These are phyloP conservation scores for Brachypodius melanocephalos DNA, from an alignment of 2,113 vertebrate genomes.

Conservation along the genomic window DNA sequence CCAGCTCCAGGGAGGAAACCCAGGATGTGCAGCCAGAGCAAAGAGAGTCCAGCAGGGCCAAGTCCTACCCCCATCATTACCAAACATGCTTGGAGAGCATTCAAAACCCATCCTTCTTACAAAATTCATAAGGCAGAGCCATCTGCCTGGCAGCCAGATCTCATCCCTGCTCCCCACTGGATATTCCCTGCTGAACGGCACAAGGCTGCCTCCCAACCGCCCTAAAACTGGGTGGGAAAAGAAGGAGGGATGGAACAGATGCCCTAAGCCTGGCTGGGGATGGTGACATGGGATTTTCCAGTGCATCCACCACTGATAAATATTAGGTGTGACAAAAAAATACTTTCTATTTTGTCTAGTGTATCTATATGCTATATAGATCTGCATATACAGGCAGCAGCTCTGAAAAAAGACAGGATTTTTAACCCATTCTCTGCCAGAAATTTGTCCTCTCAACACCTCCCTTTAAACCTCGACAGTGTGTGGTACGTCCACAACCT, in stretches of 20 bases:
- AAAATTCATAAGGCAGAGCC: constrained; percentile 16
- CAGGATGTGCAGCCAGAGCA: neutral
- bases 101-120: neutral
- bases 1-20: neutral
- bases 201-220: neutral
- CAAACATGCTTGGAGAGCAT: neutral
- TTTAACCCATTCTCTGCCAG: neutral
- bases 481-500: neutral
- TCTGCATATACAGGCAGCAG: neutral
- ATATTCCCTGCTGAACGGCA: neutral
- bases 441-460: neutral
- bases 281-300: neutral
- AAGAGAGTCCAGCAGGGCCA: neutral
- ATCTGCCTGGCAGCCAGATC: neutral
- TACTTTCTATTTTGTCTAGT: neutral
- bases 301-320: neutral
- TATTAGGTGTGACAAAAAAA: fast-evolving
- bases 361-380: too few relatives aligned
- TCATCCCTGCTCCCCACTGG: neutral
- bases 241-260: neutral
- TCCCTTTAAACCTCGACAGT: neutral
- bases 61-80: neutral
- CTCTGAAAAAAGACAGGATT: neutral
- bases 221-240: fast-evolving
- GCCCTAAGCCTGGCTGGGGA: neutral